Evolutionary conservation across 2,888 invertebrate species (phyloP).

Genomic region (Chloromyia formosa): DNA sequence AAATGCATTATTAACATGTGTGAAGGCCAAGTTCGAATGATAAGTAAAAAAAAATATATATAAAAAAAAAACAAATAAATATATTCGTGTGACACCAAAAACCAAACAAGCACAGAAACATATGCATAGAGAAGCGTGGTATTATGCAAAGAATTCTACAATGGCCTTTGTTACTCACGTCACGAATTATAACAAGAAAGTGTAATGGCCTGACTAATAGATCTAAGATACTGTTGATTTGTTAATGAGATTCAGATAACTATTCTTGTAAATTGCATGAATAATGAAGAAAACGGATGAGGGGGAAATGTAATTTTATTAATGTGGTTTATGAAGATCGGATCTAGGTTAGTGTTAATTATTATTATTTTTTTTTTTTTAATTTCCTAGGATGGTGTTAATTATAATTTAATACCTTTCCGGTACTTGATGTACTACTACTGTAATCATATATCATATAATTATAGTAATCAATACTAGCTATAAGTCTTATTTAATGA

Average conservation of each 20-base stretch:
- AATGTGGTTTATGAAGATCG: too few relatives aligned
- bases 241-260: neutral
- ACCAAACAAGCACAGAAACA: neutral
- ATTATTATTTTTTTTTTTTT: too few relatives aligned
- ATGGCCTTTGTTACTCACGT: conserved; percentile 15
- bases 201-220: conserved; percentile 21
- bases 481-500: too few relatives aligned
- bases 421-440: too few relatives aligned
- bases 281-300: neutral
- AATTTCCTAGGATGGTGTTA: too few relatives aligned
- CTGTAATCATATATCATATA: too few relatives aligned
- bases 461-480: too few relatives aligned
- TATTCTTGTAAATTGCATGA: neutral
- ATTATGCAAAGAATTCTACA: neutral
- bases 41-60: neutral
- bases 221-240: neutral
- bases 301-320: too few relatives aligned
- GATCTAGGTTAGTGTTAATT: too few relatives aligned
- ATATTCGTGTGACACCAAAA: conserved; percentile 29
- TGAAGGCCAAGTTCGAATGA: conserved; percentile 34
- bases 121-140: neutral
- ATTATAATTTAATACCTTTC: too few relatives aligned
- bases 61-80: neutral
- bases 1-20: neutral
- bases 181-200: conserved; percentile 12